Base-by-base conservation (phyloP, 2,113 vertebrate species). In the Peromyscus leucopus region DNA sequence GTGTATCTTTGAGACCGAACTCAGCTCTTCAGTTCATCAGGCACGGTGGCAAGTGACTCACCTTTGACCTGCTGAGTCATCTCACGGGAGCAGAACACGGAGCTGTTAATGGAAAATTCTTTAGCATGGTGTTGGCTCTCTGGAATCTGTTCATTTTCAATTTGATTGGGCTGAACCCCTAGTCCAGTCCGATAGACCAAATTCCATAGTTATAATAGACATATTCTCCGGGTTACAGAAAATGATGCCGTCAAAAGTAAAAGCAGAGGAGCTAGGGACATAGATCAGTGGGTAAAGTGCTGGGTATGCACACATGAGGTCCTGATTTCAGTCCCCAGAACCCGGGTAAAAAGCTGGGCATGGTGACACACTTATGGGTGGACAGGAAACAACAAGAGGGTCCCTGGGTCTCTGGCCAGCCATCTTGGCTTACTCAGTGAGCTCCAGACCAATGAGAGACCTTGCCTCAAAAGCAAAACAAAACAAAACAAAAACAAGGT, bases 201-300 rank as follows among this genome's bases (percentile, higher is more conserved):
- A 61, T 84, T 10, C 12, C 12, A 65, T 3, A 82, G 46, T 65
- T 46, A 33, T 21, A 48, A 26, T 51, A 15, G 67, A 95, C 67
- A 88, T 12, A 26, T 78, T 11, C 12, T 90, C 80, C 28, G 89
- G 7, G n/a, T 93, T 57, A 95, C 17, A 72, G 55, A 96, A 91
- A 89, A 72, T 15, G 31, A 22, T 87, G 1, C 33, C 71, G 63
- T 76, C 71, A 36, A 46, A 69, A 51, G 5, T 36, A 71, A 87
- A 51, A 71, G 11, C 31, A 24, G 3, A 69, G 46, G 11, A 7
- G 31, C 85, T 55, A 6, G 19, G 12, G 65, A 51, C 16, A 69
- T 12, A 71, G 28, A 0, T 72, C 85, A 55, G 67, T 33, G 9
- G 61, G 46, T 36, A 16, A 55, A 55, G 21, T 24, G 63, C 31